These are phyloP conservation scores for Reinhardtius hippoglossoides DNA, from an alignment of 2,113 vertebrate species.

Conservation along the genomic window DNA sequence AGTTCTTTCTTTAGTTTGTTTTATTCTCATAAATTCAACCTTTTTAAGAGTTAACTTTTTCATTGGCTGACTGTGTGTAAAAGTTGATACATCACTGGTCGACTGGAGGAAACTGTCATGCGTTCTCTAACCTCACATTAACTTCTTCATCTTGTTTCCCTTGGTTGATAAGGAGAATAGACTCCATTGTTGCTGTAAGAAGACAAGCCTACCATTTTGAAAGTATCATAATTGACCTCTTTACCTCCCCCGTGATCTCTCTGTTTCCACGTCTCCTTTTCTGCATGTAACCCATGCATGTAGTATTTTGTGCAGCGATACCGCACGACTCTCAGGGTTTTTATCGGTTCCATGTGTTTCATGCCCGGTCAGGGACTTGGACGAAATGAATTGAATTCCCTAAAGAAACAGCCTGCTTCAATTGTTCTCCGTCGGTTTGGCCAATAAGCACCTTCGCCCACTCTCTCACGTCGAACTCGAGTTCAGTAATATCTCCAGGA, in stretches of 20 bases:
- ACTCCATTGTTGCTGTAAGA: constrained; percentile 18
- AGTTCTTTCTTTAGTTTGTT: neutral
- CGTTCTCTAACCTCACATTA: constrained; percentile 37
- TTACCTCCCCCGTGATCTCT: constrained; percentile 39
- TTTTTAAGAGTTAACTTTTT: constrained; percentile 27
- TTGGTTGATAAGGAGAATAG: constrained; percentile 35
- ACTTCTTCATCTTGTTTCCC: constrained; percentile 39
- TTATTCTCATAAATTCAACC: constrained; percentile 11
- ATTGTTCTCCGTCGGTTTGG: constrained; percentile 39
- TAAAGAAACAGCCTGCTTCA: constrained; percentile 64
- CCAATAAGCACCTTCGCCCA: constrained; percentile 64
- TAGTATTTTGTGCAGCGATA: constrained; percentile 41
- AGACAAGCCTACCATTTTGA: constrained; percentile 28
- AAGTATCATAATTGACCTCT: constrained; percentile 2
- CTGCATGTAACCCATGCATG: constrained; percentile 10
- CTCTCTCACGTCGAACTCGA: constrained; percentile 38
- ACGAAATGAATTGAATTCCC: constrained; percentile 66
- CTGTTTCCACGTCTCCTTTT: constrained; percentile 9
- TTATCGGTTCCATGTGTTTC: constrained; percentile 76
- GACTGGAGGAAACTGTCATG: constrained; percentile 26
- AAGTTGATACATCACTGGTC: constrained; percentile 1
- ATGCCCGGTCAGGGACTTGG: constrained; percentile 43
- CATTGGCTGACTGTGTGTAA: constrained; percentile 30
- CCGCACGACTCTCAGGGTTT: constrained; percentile 28
- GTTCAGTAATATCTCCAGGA: constrained; percentile 55